phyloP scores from a whole-genome alignment of 1,140 invertebrate species.

The Caenorhabditis tropicalis region DNA sequence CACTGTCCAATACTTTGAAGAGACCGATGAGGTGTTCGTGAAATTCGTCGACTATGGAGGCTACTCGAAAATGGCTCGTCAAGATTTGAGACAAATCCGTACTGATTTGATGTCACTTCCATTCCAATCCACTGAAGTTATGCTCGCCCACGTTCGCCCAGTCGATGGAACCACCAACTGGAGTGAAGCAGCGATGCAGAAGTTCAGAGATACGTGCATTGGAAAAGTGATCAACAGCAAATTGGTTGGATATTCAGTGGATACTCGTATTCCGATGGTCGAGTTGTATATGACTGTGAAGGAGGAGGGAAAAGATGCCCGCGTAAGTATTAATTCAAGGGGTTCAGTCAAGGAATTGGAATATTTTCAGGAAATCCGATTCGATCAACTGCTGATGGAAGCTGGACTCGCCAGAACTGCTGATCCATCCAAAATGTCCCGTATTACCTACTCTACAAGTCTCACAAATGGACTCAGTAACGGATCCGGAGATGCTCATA shows the following conservation, averaged over 20 bases:
- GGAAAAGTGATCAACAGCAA: conserved; percentile 52
- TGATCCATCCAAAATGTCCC: conserved; percentile 55
- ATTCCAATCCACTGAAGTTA: conserved; percentile 93
- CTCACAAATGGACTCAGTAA: background rate
- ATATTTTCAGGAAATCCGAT: conserved; percentile 50
- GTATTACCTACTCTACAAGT: background rate
- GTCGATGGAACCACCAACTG: conserved; percentile 74
- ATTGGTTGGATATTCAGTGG: conserved; percentile 51
- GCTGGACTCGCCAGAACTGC: conserved; percentile 51
- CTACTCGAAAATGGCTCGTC: conserved; percentile 80
- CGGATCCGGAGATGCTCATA: background rate
- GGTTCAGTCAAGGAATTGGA: background rate
- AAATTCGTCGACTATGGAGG: conserved; percentile 92
- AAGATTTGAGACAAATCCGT: conserved; percentile 83
- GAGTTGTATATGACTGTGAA: conserved; percentile 47
- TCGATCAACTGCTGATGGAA: conserved; percentile 54
- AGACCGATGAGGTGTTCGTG: conserved; percentile 76
- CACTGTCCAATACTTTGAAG: conserved; percentile 75
- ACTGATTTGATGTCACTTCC: conserved; percentile 89
- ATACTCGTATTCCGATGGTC: conserved; percentile 54
- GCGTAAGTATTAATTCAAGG: background rate
- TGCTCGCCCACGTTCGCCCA: conserved; percentile 86
- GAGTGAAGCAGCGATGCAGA: conserved; percentile 49
- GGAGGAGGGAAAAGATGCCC: background rate
- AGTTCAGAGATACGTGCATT: conserved; percentile 39